A percentile compares a stretch with the other conserved stretches of the same genome.
Conservation (phyloP, 2,797 vertebrate genomes). For the Pangasius krempfi region DNA sequence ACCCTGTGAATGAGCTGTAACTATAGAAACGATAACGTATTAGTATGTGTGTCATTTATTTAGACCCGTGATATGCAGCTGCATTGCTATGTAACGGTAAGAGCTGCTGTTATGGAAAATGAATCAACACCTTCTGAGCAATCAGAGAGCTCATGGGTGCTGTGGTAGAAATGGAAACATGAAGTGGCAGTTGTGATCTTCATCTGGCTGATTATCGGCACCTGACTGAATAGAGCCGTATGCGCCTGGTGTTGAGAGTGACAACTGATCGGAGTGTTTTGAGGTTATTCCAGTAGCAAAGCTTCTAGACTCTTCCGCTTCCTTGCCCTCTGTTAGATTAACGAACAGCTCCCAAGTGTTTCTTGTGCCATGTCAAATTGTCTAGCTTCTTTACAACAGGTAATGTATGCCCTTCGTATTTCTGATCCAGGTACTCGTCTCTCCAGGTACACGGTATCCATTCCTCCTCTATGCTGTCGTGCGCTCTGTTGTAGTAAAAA, state of each 20-base stretch:
- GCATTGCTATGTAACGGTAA: neutral
- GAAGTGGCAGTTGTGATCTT: neutral
- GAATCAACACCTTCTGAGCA: neutral
- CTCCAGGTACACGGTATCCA: conserved; percentile 65
- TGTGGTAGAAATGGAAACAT: neutral
- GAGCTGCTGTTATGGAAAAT: conserved; percentile 7
- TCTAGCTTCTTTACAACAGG: conserved; percentile 47
- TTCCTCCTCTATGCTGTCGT: conserved; percentile 58
- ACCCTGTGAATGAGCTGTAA: neutral
- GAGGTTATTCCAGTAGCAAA: conserved; percentile 69
- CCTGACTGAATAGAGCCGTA: neutral
- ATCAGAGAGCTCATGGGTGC: neutral
- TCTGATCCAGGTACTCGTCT: conserved; percentile 65
- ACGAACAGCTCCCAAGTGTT: conserved; percentile 40
- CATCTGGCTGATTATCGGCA: neutral
- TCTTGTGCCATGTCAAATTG: conserved; percentile 49
- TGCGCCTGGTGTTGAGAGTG: neutral
- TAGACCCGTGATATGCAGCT: neutral
- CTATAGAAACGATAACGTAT: neutral
- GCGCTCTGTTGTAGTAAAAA: conserved; percentile 58
- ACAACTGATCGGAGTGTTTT: conserved; percentile 45
- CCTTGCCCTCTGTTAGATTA: conserved; percentile 51
- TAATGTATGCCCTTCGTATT: conserved; percentile 65
- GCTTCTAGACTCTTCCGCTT: conserved; percentile 62
- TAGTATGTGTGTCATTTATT: neutral